Evolutionary conservation across 2,888 invertebrate genomes (phyloP), one percentile per base, ranked within the genome.

Genomic region (Megastigmus dorsalis): DNA sequence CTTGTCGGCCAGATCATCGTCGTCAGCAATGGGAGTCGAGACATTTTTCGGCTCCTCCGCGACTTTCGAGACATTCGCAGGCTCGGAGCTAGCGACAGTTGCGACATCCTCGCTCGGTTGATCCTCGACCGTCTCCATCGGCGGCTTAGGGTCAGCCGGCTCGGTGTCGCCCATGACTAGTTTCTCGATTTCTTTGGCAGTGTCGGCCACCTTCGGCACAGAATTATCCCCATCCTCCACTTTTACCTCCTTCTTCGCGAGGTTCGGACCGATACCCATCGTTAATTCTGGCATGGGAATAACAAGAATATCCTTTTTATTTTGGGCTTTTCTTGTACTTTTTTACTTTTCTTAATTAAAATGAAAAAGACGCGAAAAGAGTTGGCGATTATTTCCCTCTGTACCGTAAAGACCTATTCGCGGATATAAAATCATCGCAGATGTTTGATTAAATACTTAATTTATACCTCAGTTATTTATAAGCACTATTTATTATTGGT

Each of bases 101-200:
- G 3, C 41, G 13, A 18, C 30, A 13, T 68, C 66, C 18, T 38
- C 45, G 10, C n/a, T 20, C 38, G 48, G 18, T 2, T 65, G 41
- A n/a, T n/a, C n/a, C 28, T 71, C 69, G 33, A 48, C 33, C 6
- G 55, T 62, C 2, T 76, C 66, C 26, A 82, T 84, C 26, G 81
- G 81, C 48, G 84, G 83, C 50, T 81, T 80, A 33, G 84, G 82
- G 59, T 85, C 86, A 65, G 80, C 79, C 20, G 75, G 76, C 77
- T 87, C 85, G 52, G 81, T 84, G 67, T 87, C 87, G 63, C 87
- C 87, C 86, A 88, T 88, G 84, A 88, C 88, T 85, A 88, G 86
- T 82, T 87, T 88, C 77, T 88, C 88, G 69, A 88, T 88, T 82
- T 88, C 88, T 87, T 88, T 88, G 86, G 88, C 88, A 84, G 88